A percentile compares a stretch with the other conserved stretches of the same genome.
Evolutionary conservation across 1,140 invertebrate genomes (phyloP).

Genomic region (Trinorchestia longiramus): DNA sequence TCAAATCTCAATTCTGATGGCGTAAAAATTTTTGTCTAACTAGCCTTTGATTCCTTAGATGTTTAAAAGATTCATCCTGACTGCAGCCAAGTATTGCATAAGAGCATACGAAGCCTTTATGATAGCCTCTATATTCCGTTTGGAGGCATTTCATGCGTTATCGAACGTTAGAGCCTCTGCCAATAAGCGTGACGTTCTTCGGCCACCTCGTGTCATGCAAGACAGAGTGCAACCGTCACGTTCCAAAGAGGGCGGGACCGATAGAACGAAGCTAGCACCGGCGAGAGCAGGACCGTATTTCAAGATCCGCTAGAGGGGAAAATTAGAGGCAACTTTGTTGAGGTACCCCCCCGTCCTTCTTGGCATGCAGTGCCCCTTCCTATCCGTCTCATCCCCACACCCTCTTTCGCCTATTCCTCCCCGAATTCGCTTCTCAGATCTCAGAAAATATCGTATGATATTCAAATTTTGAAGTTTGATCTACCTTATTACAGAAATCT

Average conservation of each 20-base stretch:
- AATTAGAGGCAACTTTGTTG: slow-evolving; percentile 45
- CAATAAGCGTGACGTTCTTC: no score
- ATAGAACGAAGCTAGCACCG: background rate
- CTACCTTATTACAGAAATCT: no score
- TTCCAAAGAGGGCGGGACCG: background rate
- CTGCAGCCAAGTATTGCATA: no score
- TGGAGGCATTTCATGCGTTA: background rate
- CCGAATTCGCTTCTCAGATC: background rate
- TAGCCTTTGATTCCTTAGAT: no score
- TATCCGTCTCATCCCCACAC: no score
- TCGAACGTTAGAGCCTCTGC: background rate
- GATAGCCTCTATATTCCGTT: background rate
- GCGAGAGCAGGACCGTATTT: background rate
- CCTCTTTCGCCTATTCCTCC: background rate
- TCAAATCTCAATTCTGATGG: no score
- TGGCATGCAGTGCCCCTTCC: background rate
- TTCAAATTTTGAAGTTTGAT: background rate
- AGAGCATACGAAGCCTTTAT: no score
- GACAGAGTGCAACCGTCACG: background rate
- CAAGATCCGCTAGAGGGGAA: slow-evolving; percentile 39
- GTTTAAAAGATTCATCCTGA: no score
- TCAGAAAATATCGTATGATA: background rate
- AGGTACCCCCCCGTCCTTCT: background rate
- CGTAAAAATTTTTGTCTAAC: no score
- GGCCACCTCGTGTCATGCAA: background rate